Evolutionary conservation across 2,888 invertebrate genomes (phyloP), one percentile per base, ranked within the genome.

Genomic region (Alentia gelatinosa): DNA sequence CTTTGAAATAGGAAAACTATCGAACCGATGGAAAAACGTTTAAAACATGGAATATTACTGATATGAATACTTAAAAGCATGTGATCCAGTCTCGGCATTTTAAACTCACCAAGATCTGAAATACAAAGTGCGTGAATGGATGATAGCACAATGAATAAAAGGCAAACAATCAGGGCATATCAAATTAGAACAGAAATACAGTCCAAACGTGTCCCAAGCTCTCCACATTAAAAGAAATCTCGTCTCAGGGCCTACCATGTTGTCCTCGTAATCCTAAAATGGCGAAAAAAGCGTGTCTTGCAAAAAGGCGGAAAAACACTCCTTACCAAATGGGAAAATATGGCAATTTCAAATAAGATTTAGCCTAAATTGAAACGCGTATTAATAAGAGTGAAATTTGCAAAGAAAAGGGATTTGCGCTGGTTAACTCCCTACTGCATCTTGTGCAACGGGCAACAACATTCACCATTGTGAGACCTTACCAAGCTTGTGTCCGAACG

Each of bases 401-500:
- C n/a, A n/a, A n/a, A n/a, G n/a, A n/a, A n/a, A n/a, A n/a, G n/a
- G n/a, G n/a, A n/a, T n/a, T n/a, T n/a, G n/a, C n/a, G n/a, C n/a
- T n/a, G n/a, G n/a, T n/a, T n/a, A n/a, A n/a, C n/a, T n/a, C n/a
- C 12, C n/a, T 56, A 3, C 19, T 9, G 56, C 56, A 4, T 3
- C n/a, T 12, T 42, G 56, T 56, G 56, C 56, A 4, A 19, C 56
- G 56, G 3, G 56, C 12, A 56, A 19, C 19, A 56, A 19, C 3
- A 56, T 3, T n/a, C 56, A 56, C n/a, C 23, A n/a, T 12, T 1
- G n/a, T 56, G 12, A 1, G 26, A 47, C 47, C 92, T 86, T 74
- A 92, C 92, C 92, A 23, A 92, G 86, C 26, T 91, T 56, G 47
- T 92, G 92, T 35, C 92, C 92, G 1, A 92, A 92, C 3, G 92